phyloP scores from a whole-genome alignment of 2,888 invertebrate species.

The Agrenia bidenticulata region DNA sequence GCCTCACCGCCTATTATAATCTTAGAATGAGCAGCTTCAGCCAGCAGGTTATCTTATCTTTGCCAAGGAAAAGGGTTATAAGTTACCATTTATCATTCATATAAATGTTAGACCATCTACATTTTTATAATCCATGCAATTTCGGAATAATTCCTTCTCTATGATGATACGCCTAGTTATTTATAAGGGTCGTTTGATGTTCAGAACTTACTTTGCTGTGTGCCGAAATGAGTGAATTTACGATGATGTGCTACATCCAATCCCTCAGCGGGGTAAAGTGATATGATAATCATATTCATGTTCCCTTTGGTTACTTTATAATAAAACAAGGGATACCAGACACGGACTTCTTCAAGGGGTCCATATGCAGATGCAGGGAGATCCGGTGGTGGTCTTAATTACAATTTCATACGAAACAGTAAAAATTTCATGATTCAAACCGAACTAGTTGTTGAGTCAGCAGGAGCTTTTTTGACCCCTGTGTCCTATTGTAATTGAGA shows the following conservation, averaged over 20 bases:
- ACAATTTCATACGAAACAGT: constrained; percentile 43
- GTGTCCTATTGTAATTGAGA: constrained; percentile 39
- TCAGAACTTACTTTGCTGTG: neutral
- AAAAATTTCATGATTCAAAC: constrained; percentile 36
- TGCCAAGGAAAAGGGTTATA: too few relatives aligned
- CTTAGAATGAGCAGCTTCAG: too few relatives aligned
- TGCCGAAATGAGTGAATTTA: constrained; percentile 11
- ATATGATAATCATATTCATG: constrained; percentile 19
- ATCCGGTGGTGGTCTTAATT: constrained; percentile 49
- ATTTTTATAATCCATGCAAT: too few relatives aligned
- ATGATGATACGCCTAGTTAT: too few relatives aligned
- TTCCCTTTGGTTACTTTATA: neutral
- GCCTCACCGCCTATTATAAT: neutral
- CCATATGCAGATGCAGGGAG: constrained; percentile 34
- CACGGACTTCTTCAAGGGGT: constrained; percentile 8
- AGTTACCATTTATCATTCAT: too few relatives aligned
- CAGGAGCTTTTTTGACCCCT: constrained; percentile 42
- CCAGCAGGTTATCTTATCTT: too few relatives aligned
- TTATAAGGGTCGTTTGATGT: too few relatives aligned
- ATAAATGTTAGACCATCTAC: too few relatives aligned
- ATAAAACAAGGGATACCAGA: constrained; percentile 15
- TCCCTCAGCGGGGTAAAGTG: constrained; percentile 21
- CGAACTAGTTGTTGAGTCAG: constrained; percentile 41
- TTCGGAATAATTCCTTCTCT: too few relatives aligned
- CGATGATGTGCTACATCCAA: neutral